Conservation (phyloP, 2,888 invertebrate genomes). For the Coremacera marginata region DNA sequence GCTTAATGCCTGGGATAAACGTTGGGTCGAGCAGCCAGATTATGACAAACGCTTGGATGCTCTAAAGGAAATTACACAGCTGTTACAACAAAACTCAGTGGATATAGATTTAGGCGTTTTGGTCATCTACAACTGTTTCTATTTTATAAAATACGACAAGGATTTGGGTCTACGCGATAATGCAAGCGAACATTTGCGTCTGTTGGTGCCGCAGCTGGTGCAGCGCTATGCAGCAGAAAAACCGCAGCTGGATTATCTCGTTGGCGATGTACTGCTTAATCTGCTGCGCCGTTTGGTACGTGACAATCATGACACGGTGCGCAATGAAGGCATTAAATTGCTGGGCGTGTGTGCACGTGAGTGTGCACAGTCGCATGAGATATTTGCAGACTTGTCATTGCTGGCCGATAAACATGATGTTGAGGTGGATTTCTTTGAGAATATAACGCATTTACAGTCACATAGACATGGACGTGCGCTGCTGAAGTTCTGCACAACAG, state of each 20-base stretch:
- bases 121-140: conserved; percentile 86
- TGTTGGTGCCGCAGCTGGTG: conserved; percentile 76
- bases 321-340: conserved; percentile 84
- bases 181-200: conserved; percentile 80
- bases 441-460: conserved; percentile 87
- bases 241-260: conserved; percentile 75
- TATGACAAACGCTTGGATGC: conserved; percentile 85
- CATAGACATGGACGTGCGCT: conserved; percentile 89
- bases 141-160: conserved; percentile 81
- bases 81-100: conserved; percentile 66
- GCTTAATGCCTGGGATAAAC: conserved; percentile 88
- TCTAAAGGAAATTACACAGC: conserved; percentile 75
- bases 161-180: conserved; percentile 87
- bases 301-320: conserved; percentile 77
- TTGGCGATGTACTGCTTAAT: conserved; percentile 80
- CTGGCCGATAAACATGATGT: conserved; percentile 77
- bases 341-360: conserved; percentile 82
- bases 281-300: conserved; percentile 78
- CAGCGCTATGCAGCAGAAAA: conserved; percentile 71
- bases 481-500: conserved; percentile 78
- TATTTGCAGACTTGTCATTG: conserved; percentile 78
- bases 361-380: conserved; percentile 78
- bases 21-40: conserved; percentile 95
- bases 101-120: conserved; percentile 78
- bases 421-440: conserved; percentile 96